phyloP scores from a whole-genome alignment of 2,113 vertebrate species.

The Chaetorhynchus papuensis region DNA sequence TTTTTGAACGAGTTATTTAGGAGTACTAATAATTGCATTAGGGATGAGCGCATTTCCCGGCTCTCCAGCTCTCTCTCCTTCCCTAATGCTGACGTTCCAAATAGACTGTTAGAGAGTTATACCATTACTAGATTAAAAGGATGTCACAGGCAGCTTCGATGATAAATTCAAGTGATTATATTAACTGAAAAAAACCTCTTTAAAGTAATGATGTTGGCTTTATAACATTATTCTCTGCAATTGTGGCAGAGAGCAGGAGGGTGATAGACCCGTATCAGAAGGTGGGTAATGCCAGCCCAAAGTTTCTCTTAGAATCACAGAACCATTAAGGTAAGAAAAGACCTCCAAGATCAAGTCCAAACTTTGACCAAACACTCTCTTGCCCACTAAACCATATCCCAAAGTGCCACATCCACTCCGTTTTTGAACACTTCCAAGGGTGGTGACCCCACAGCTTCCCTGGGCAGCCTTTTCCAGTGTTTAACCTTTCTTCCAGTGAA shows the following conservation, averaged over 20 bases:
- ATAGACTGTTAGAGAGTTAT: background rate
- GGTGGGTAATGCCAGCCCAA: accelerated
- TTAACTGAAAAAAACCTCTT: background rate
- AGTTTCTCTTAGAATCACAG: background rate
- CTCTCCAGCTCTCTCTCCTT: background rate
- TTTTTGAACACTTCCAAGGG: background rate
- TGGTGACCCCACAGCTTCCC: background rate
- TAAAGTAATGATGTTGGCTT: background rate
- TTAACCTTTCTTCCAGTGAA: background rate
- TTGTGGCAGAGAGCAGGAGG: background rate
- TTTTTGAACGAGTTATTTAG: background rate
- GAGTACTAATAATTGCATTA: slow-evolving; percentile 19
- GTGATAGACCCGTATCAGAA: background rate
- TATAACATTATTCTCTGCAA: background rate
- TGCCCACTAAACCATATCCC: background rate
- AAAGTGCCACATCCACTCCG: background rate
- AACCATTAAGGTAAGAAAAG: background rate
- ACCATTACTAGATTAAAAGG: slow-evolving; percentile 48
- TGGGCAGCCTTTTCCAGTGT: background rate
- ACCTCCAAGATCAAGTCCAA: background rate
- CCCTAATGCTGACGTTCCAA: background rate
- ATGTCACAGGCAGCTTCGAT: background rate
- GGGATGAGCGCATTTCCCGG: background rate
- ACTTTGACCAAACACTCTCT: background rate
- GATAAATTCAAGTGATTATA: background rate